Evolutionary conservation across 2,113 vertebrate genomes (phyloP), one percentile per base, ranked within the genome.

Genomic region (Lethenteron reissneri): DNA sequence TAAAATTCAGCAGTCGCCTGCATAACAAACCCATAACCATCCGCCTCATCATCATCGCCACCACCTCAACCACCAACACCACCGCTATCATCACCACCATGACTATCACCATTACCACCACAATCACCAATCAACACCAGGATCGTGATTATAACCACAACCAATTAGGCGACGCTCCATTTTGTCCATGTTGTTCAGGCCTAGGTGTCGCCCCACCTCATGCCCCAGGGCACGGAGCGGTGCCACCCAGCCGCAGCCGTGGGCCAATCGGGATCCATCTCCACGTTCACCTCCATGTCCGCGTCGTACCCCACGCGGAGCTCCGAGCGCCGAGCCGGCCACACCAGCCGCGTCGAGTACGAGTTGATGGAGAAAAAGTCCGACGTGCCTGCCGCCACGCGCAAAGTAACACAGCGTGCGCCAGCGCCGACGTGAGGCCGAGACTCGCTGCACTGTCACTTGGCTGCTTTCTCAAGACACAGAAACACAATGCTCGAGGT

Each of bases 1-100:
- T 83, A 76, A 87, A 95, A 14, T 81, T 83, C 57, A 97, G 77
- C 71, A 97, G 79, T 70, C 84, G 79, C 12, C 64, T 68, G n/a
- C n/a, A 68, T 25, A 68, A 68, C 14, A 64, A 4, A 41, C 41
- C 41, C 41, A 41, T 41, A 41, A 41, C 41, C 41, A 41, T 41
- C 41, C 41, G 41, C 41, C 41, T 41, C 6, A 41, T 41, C 41
- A 41, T 41, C 41, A 41, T 41, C 25, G 25, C 25, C 41, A 41
- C 41, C 41, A 41, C 41, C 41, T 41, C 41, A 6, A 41, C 41
- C 41, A 41, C 41, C 41, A 41, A 41, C 41, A 41, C 4, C 41
- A 41, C 41, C 41, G 41, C 41, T 41, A 41, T 41, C 41, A 41
- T 41, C 41, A 41, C 41, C 6, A 41, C 41, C 41, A 41, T 41